Conservation (phyloP, 2,797 vertebrate genomes). For the Sebastes diploproa region DNA sequence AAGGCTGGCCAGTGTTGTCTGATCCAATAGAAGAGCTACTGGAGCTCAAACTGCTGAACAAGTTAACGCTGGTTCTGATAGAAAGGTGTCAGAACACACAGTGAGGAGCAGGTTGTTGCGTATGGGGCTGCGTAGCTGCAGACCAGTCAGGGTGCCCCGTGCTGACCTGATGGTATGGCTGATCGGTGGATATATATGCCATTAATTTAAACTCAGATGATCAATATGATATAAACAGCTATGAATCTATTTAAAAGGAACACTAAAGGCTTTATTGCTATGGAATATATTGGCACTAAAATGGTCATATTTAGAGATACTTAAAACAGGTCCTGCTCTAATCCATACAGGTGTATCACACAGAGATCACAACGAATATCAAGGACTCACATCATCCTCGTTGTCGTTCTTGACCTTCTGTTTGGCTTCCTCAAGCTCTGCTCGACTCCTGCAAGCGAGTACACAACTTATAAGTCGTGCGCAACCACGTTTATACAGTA, state of each 20-base stretch:
- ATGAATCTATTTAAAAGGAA: background rate
- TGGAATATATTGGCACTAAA: background rate
- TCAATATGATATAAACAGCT: background rate
- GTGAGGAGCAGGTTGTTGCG: too few relatives aligned
- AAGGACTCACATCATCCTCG: constrained; percentile 91
- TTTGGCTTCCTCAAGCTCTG: constrained; percentile 88
- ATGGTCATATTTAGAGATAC: background rate
- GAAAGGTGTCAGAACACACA: too few relatives aligned
- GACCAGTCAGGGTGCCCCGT: too few relatives aligned
- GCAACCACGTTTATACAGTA: background rate
- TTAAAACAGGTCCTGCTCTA: background rate
- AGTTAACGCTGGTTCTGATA: too few relatives aligned
- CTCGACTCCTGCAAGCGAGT: constrained; percentile 84
- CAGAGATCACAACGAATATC: background rate
- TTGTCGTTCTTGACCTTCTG: constrained; percentile 89
- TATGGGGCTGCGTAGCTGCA: too few relatives aligned
- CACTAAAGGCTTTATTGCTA: too few relatives aligned
- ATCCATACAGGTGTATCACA: background rate
- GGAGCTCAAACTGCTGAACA: too few relatives aligned
- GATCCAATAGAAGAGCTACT: too few relatives aligned
- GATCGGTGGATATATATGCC: background rate
- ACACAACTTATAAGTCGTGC: background rate
- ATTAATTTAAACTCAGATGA: background rate
- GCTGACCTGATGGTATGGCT: too few relatives aligned
- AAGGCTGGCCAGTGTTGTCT: too few relatives aligned